These are phyloP conservation scores for Loxodonta africana DNA, from an alignment of 2,113 vertebrate species.

Conservation along the genomic window DNA sequence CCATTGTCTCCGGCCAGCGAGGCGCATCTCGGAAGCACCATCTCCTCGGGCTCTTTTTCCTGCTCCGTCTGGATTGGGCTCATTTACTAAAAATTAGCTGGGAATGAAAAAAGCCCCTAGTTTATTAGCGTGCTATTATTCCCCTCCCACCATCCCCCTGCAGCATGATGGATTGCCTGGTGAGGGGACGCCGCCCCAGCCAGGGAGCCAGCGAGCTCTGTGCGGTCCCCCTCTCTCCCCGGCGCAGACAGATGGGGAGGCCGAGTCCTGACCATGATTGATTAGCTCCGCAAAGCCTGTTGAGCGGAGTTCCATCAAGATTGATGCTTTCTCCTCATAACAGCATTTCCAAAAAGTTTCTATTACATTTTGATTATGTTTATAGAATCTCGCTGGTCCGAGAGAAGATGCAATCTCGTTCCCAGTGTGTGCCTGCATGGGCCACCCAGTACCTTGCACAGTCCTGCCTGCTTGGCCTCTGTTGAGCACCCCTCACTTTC, in stretches of 20 bases:
- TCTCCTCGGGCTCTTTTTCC: slow-evolving; percentile 80
- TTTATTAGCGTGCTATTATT: slow-evolving; percentile 92
- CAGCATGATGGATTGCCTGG: slow-evolving; percentile 92
- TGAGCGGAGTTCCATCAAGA: slow-evolving; percentile 93
- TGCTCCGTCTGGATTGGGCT: slow-evolving; percentile 84
- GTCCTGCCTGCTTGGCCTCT: not conserved
- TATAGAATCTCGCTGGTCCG: slow-evolving; percentile 92
- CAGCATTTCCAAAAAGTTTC: slow-evolving; percentile 94
- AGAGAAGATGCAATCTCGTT: slow-evolving; percentile 91
- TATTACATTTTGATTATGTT: slow-evolving; percentile 95
- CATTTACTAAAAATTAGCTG: slow-evolving; percentile 89
- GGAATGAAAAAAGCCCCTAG: slow-evolving; percentile 86
- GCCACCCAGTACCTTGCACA: not conserved
- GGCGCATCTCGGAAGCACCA: slow-evolving; percentile 82
- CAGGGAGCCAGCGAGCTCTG: slow-evolving; percentile 89
- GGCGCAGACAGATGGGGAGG: slow-evolving; percentile 92
- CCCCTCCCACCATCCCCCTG: slow-evolving; percentile 84
- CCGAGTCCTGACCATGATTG: slow-evolving; percentile 92
- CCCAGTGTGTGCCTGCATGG: slow-evolving; percentile 75
- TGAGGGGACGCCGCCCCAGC: slow-evolving; percentile 90
- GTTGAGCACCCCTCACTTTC: not conserved
- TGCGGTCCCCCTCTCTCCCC: slow-evolving; percentile 89
- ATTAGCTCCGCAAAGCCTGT: slow-evolving; percentile 93
- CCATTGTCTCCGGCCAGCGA: slow-evolving; percentile 85
- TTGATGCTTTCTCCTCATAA: slow-evolving; percentile 94